Evolutionary conservation across 2,113 vertebrate genomes (phyloP).

Genomic region (Syrrhaptes paradoxus): DNA sequence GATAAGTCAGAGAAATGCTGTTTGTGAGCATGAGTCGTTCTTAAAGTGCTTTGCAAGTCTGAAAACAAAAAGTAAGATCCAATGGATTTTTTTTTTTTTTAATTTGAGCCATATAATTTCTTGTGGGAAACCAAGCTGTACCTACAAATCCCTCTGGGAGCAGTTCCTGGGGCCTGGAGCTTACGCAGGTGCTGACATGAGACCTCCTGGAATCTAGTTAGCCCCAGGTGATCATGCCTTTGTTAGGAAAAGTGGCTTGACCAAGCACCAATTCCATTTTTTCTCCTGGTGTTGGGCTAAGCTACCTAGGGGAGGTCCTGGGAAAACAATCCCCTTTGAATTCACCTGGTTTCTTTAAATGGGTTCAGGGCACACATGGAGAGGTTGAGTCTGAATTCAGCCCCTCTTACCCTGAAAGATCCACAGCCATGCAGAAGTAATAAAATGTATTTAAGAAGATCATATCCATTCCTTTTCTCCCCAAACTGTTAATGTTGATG

Average conservation of each 20-base stretch:
- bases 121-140: background rate
- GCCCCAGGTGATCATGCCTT: rapidly evolving
- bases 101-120: background rate
- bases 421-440: background rate
- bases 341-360: background rate
- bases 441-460: background rate
- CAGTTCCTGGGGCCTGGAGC: background rate
- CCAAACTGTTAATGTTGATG: background rate
- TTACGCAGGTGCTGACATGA: background rate
- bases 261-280: background rate
- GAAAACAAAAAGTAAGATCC: background rate
- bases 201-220: background rate
- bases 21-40: background rate
- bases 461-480: background rate
- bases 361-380: background rate
- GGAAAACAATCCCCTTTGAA: background rate
- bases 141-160: background rate
- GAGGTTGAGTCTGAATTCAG: background rate
- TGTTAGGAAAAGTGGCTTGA: background rate
- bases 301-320: background rate
- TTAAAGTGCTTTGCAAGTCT: background rate
- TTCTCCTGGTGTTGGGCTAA: background rate
- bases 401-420: background rate
- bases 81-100: background rate
- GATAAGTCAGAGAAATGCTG: slow-evolving; percentile 7